A percentile compares a stretch with the other conserved stretches of the same genome.
Conservation (phyloP, 2,113 vertebrate species). For the Charadrius vociferus region DNA sequence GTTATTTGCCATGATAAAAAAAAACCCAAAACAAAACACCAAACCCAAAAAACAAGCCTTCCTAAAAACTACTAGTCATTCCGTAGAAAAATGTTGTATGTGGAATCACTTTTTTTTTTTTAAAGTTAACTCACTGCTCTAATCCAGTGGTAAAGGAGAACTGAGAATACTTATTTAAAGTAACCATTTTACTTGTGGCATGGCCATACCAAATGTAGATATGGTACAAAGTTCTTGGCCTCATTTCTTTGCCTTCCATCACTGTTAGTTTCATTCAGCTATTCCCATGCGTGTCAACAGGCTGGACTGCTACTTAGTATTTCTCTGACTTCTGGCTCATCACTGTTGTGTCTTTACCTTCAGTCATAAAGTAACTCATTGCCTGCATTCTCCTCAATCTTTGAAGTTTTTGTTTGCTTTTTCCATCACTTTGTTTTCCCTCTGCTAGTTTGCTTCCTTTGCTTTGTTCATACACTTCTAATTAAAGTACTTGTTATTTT, state of each 20-base stretch:
- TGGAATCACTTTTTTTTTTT: not conserved
- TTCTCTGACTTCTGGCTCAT: not conserved
- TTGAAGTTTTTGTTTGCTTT: constrained; percentile 6
- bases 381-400: not conserved
- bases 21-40: too few species aligned
- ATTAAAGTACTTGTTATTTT: constrained; percentile 22
- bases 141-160: not conserved
- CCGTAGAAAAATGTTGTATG: not conserved
- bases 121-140: not conserved
- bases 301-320: not conserved
- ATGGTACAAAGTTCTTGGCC: not conserved
- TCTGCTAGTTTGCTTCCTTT: constrained; percentile 7
- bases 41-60: not conserved
- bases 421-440: not conserved
- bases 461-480: not conserved
- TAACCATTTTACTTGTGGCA: not conserved
- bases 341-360: not conserved
- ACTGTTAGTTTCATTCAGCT: not conserved
- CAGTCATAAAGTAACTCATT: not conserved
- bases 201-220: not conserved
- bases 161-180: not conserved
- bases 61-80: not conserved
- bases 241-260: not conserved
- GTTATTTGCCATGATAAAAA: not conserved
- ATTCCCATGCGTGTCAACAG: not conserved